Conservation (phyloP, 2,888 invertebrate genomes). For the Drosophila imparisetae region DNA sequence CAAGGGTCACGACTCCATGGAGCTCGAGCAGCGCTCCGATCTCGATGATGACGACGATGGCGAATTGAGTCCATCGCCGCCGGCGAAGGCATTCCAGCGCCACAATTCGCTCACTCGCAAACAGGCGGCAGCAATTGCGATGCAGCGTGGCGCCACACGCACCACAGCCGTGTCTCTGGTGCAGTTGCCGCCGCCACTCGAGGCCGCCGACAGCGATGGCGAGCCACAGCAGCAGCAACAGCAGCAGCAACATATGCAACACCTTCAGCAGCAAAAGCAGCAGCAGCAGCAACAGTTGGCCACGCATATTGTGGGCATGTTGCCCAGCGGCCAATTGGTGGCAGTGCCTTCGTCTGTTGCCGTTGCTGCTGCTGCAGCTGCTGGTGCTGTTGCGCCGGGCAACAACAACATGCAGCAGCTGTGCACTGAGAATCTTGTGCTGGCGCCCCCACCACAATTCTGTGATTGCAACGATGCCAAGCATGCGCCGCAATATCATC, state of each 20-base stretch:
- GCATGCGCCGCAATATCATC: conserved; percentile 78
- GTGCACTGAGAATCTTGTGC: conserved; percentile 87
- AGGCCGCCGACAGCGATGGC: conserved; percentile 89
- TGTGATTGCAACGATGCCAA: conserved; percentile 89
- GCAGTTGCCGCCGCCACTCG: conserved; percentile 92
- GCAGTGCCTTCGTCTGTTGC: conserved; percentile 77
- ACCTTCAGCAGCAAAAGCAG: conserved; percentile 44
- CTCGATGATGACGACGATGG: conserved; percentile 82
- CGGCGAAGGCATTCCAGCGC: conserved; percentile 86
- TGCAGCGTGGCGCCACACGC: conserved; percentile 86
- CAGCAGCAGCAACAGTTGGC: conserved; percentile 69
- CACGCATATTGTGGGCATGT: conserved; percentile 76
- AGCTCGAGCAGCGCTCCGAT: conserved; percentile 83
- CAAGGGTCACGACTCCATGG: conserved; percentile 75
- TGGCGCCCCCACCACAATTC: conserved; percentile 96
- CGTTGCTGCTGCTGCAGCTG: conserved; percentile 60
- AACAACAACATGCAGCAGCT: conserved; percentile 78
- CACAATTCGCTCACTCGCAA: conserved; percentile 88
- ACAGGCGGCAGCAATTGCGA: conserved; percentile 87
- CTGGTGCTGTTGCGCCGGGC: conserved; percentile 57
- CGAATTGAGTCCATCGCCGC: conserved; percentile 85
- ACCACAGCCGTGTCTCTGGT: conserved; percentile 90
- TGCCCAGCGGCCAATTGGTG: conserved; percentile 75
- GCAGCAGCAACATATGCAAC: conserved; percentile 37
- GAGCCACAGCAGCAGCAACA: conserved; percentile 83